Percentiles rank a stretch among this genome's conserved stretches.
Conservation (phyloP, 2,888 invertebrate genomes). For the Sisyra nigra region DNA sequence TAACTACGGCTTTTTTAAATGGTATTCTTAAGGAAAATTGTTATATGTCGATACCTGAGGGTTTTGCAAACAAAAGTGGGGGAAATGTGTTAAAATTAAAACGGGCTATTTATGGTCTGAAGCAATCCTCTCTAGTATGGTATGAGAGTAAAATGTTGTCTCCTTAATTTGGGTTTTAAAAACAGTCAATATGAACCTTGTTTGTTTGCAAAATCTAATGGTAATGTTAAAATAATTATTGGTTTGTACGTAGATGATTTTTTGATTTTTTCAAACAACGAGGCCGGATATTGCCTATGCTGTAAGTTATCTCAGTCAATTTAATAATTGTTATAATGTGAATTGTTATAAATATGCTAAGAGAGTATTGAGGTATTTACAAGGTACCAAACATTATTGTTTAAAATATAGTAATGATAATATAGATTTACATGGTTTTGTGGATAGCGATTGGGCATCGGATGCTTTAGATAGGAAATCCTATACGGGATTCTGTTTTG, state of each 20-base stretch:
- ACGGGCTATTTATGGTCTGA: constrained; percentile 9
- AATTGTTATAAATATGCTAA: constrained; percentile 10
- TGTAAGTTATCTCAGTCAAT: constrained; percentile 6
- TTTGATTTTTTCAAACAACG: constrained; percentile 13
- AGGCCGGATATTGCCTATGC: constrained; percentile 12
- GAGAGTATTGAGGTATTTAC: constrained; percentile 11
- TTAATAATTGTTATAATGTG: constrained; percentile 5
- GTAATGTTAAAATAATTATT: constrained; percentile 11
- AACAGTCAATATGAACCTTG: constrained; percentile 10
- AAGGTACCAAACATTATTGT: constrained; percentile 8
- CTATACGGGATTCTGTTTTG: constrained; percentile 2
- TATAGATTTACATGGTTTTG: constrained; percentile 7
- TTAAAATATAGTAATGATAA: neutral
- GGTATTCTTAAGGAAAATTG: constrained; percentile 14
- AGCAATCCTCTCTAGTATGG: constrained; percentile 7
- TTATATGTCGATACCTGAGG: constrained; percentile 14
- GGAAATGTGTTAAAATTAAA: neutral
- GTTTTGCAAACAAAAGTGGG: constrained; percentile 9
- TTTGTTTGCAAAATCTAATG: constrained; percentile 10
- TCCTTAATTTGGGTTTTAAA: neutral
- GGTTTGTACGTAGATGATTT: constrained; percentile 15
- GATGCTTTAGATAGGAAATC: neutral
- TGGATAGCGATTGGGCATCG: constrained; percentile 12
- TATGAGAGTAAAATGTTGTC: constrained; percentile 5
- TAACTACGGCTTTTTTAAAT: constrained; percentile 18